Percentiles rank a stretch among this genome's conserved stretches.
Evolutionary conservation across 2,113 vertebrate species (phyloP).

Genomic region (Hypomesus transpacificus): DNA sequence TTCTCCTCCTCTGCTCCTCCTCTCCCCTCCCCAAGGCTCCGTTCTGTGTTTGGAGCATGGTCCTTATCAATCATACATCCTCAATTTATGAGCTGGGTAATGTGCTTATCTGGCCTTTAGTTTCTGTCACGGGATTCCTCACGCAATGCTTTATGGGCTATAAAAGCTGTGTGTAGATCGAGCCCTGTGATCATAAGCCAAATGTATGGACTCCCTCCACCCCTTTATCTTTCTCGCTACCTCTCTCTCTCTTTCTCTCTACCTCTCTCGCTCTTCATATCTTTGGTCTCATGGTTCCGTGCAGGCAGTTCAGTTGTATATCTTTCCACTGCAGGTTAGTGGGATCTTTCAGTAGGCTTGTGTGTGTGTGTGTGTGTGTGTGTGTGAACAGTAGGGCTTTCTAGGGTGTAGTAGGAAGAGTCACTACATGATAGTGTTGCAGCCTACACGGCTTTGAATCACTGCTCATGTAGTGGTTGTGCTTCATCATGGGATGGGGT

Average conservation of each 20-base stretch:
- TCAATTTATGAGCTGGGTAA: neutral
- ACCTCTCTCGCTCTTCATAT: neutral
- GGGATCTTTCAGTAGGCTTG: neutral
- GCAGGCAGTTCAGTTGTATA: neutral
- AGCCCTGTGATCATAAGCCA: neutral
- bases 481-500: conserved; percentile 57
- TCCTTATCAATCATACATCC: neutral
- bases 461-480: conserved; percentile 15
- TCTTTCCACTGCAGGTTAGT: neutral
- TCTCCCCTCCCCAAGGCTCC: neutral
- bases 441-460: neutral
- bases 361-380: neutral
- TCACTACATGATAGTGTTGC: neutral
- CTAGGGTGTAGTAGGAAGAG: neutral
- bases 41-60: neutral
- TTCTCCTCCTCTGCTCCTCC: neutral
- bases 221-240: neutral
- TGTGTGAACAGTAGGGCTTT: neutral
- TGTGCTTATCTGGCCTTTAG: neutral
- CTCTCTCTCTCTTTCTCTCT: neutral
- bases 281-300: neutral
- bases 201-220: neutral
- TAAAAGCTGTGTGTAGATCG: conserved; percentile 8
- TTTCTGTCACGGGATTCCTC: neutral
- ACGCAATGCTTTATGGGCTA: neutral